These are phyloP conservation scores for Macropus fuliginosus DNA, from an alignment of 2,797 vertebrate species.

Conservation along the genomic window DNA sequence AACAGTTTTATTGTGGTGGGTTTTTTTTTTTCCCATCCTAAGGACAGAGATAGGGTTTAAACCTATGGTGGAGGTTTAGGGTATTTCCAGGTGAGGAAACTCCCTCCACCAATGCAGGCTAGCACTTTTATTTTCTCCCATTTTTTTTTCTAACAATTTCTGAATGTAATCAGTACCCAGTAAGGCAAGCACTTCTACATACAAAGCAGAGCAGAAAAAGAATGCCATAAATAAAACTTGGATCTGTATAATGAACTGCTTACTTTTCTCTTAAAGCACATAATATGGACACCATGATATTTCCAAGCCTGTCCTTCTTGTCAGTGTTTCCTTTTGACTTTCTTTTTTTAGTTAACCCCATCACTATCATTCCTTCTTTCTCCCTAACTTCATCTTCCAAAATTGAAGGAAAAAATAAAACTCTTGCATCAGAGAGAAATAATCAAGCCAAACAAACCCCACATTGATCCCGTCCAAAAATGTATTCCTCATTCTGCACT, in stretches of 20 bases:
- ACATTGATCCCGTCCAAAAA: not conserved
- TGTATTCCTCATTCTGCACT: not conserved
- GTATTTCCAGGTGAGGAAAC: not conserved
- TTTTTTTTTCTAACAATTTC: not conserved
- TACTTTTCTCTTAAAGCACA: not conserved
- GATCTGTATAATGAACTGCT: not conserved
- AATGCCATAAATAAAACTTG: not conserved
- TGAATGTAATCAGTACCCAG: not conserved
- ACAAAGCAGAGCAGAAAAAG: not conserved
- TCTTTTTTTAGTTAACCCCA: not conserved
- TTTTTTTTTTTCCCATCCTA: not conserved
- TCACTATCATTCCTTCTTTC: not conserved
- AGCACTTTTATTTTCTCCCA: not conserved
- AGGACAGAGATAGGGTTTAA: not conserved
- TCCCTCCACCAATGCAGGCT: not conserved
- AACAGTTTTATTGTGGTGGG: not conserved
- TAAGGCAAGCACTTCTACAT: not conserved
- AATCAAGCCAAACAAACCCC: not conserved
- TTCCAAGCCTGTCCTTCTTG: not conserved
- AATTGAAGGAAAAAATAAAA: not conserved
- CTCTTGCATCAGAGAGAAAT: not conserved
- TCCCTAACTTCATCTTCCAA: not conserved
- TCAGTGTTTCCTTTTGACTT: not conserved
- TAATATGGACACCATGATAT: not conserved
- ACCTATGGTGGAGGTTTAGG: not conserved